phyloP scores from a whole-genome alignment of 2,797 vertebrate species.

The Microctenopoma stevenorrisi region DNA sequence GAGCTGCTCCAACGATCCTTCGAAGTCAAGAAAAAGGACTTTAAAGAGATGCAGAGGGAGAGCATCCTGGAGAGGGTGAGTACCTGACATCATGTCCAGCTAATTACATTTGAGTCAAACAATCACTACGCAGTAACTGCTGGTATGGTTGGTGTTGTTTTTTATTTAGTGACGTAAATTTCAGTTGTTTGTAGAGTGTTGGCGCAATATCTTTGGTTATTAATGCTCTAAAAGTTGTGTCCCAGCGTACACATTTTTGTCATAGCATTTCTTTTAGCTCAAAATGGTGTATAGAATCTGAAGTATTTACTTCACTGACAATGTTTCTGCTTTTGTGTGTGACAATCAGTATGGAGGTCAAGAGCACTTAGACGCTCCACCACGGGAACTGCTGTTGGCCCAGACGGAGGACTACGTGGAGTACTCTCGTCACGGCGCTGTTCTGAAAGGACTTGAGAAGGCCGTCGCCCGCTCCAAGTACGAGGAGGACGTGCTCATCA shows the following conservation, averaged over 20 bases:
- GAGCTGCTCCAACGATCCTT: slow-evolving; percentile 96
- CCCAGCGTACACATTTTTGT: too few relatives aligned
- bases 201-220: too few relatives aligned
- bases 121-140: not conserved
- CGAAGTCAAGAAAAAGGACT: slow-evolving; percentile 98
- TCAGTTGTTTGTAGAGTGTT: too few relatives aligned
- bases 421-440: slow-evolving; percentile 96
- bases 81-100: not conserved
- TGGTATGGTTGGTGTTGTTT: not conserved
- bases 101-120: too few relatives aligned
- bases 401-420: slow-evolving; percentile 98
- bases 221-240: not conserved
- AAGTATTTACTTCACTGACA: not conserved
- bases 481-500: slow-evolving; percentile 94
- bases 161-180: not conserved
- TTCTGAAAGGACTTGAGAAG: slow-evolving; percentile 96
- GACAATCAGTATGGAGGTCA: slow-evolving; percentile 92
- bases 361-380: slow-evolving; percentile 92
- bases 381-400: slow-evolving; percentile 92
- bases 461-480: slow-evolving; percentile 96
- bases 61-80: slow-evolving; percentile 93
- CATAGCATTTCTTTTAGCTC: not conserved
- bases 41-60: slow-evolving; percentile 94
- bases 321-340: slow-evolving; percentile 22
- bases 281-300: not conserved